Percentiles rank a stretch among this genome's conserved stretches.
phyloP scores from a whole-genome alignment of 2,797 vertebrate genomes.

The Syncerus caffer region DNA sequence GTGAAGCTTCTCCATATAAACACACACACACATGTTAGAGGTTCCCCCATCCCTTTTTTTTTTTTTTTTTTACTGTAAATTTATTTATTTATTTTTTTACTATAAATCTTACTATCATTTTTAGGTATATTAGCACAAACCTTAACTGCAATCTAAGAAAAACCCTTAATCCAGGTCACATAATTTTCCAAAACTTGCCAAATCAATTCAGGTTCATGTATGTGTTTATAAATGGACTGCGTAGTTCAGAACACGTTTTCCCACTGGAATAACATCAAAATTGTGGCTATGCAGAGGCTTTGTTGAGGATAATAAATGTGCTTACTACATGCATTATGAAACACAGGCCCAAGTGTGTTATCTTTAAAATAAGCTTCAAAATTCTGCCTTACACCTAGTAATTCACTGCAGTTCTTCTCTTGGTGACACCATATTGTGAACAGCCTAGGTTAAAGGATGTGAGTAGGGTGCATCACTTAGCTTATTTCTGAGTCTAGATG shows the following conservation, averaged over 20 bases:
- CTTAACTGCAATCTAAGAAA: not conserved
- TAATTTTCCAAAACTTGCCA: not conserved
- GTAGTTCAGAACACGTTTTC: not conserved
- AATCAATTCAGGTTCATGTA: not conserved
- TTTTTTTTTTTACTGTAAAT: not conserved
- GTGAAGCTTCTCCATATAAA: not conserved
- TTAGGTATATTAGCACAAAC: not conserved
- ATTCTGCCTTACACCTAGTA: not conserved
- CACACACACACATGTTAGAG: not conserved
- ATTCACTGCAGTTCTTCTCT: not conserved
- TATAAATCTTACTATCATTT: not conserved
- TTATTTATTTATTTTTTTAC: not conserved
- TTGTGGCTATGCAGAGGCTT: not conserved
- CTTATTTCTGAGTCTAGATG: not conserved
- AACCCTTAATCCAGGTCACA: not conserved
- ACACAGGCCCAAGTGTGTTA: not conserved
- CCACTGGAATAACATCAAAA: not conserved
- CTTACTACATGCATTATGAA: not conserved
- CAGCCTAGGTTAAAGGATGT: not conserved
- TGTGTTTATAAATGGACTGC: not conserved
- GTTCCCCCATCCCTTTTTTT: not conserved
- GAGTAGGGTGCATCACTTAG: accelerated
- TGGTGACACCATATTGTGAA: accelerated
- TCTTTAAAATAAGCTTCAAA: not conserved
- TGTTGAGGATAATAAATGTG: not conserved